Base-by-base conservation (phyloP, 2,888 invertebrate species). In the Eupithecia exiguata region DNA sequence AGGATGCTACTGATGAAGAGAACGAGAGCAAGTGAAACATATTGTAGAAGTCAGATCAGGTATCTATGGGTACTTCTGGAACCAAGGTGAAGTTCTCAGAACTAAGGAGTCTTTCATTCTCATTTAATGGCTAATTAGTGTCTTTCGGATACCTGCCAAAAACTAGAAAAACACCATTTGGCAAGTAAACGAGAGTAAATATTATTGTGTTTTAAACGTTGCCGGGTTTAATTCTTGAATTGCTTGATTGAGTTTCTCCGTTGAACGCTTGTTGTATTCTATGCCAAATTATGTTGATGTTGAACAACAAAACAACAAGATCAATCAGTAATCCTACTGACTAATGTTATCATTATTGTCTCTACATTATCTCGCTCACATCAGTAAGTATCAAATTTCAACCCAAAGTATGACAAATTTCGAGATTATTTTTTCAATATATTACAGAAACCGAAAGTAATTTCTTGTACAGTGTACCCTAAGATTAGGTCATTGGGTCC, bases 91-190 rank as follows among this genome's bases (percentile, higher is more conserved):
- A 68, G 66, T 72, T 74, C 72, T 62, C 25, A 72, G 72, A 74
- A 68, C 30, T 40, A 30, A 62, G 58, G 18, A 61, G 70, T 77
- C 75, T 76, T 78, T 75, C 70, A 77, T 75, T 75, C 76, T 72
- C 68, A 79, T 82, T 87, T 84, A 87, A 82, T 75, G 74, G 80
- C 74, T 88, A 88, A 89, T 89, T 87, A 88, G 82, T 80, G 76
- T 77, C 53, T 79, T 80, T 77, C 75, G 80, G 79, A 80, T 80
- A 79, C 71, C 76, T 85, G 88, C 86, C 87, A 87, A 84, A 81
- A 75, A 72, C 72, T 78, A 77, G 77, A 80, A 84, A 81, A 82
- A 76, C 77, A 78, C 75, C 35, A 77, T 82, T 82, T 84, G 81
- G 81, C 82, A 75, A 74, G 76, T 71, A 75, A 72, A 76, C 70